phyloP scores from a whole-genome alignment of 2,888 invertebrate genomes.

The Trichogramma dendrolimi region DNA sequence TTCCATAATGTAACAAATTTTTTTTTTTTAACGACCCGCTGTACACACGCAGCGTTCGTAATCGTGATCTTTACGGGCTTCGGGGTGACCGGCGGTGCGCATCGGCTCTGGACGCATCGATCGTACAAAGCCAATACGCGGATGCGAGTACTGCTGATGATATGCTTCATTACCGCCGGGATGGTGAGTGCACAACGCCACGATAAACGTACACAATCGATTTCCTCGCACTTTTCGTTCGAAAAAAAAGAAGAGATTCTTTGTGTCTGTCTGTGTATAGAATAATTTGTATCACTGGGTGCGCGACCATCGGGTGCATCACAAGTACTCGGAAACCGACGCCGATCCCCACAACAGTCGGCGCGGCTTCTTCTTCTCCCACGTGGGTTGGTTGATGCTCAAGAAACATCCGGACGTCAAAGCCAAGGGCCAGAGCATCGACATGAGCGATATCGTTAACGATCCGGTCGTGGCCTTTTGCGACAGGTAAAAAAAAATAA shows the following conservation, averaged over 20 bases:
- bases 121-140: constrained; percentile 65
- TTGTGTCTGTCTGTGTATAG: constrained; percentile 53
- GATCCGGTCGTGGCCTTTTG: constrained; percentile 78
- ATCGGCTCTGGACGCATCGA: constrained; percentile 66
- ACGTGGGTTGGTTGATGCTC: constrained; percentile 90
- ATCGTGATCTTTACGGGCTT: constrained; percentile 60
- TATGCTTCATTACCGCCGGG: constrained; percentile 63
- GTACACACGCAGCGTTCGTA: constrained; percentile 4
- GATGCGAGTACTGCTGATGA: constrained; percentile 58
- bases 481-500: constrained; percentile 57
- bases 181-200: constrained; percentile 62
- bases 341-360: constrained; percentile 80
- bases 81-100: constrained; percentile 67
- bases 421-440: constrained; percentile 68
- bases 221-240: background rate
- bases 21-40: constrained; percentile 1
- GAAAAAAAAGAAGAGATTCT: background rate
- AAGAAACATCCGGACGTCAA: constrained; percentile 83
- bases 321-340: constrained; percentile 64
- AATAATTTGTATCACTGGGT: constrained; percentile 71
- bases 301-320: constrained; percentile 71
- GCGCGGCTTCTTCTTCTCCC: constrained; percentile 86
- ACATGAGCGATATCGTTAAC: constrained; percentile 71
- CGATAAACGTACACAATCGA: no score
- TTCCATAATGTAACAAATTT: background rate